Conservation (phyloP, 2,888 invertebrate species). For the Aporophyla nigra region DNA sequence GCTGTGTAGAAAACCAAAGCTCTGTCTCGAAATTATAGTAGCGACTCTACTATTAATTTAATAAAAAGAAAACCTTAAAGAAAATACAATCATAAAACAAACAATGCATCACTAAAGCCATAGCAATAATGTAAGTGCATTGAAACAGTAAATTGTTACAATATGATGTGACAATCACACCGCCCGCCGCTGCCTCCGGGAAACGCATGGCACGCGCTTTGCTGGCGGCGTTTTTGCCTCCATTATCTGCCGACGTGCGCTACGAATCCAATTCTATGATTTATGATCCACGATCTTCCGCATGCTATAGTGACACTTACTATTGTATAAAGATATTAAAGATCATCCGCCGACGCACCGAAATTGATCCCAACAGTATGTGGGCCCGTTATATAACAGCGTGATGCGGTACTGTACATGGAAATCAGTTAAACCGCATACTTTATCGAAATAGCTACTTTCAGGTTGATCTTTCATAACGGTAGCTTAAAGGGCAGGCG, state of each 20-base stretch:
- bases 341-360: conserved; percentile 65
- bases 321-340: conserved; percentile 61
- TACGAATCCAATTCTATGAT: conserved; percentile 83
- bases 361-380: conserved; percentile 83
- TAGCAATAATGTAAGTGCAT: conserved; percentile 34
- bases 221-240: conserved; percentile 76
- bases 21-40: background rate
- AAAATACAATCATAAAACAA: conserved; percentile 33
- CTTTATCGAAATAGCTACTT: conserved; percentile 50
- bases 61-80: conserved; percentile 3
- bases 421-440: conserved; percentile 75
- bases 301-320: conserved; percentile 78
- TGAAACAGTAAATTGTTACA: conserved; percentile 53
- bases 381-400: conserved; percentile 84
- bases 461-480: conserved; percentile 46
- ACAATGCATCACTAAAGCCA: conserved; percentile 25
- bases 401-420: conserved; percentile 73
- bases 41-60: background rate
- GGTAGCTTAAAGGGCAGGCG: conserved; percentile 57
- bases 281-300: conserved; percentile 84
- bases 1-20: background rate
- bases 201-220: conserved; percentile 75
- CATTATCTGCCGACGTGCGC: conserved; percentile 74
- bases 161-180: conserved; percentile 48
- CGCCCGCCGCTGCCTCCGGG: conserved; percentile 59